Evolutionary conservation across 1,140 invertebrate species (phyloP).

Genomic region (Drosophila elegans): DNA sequence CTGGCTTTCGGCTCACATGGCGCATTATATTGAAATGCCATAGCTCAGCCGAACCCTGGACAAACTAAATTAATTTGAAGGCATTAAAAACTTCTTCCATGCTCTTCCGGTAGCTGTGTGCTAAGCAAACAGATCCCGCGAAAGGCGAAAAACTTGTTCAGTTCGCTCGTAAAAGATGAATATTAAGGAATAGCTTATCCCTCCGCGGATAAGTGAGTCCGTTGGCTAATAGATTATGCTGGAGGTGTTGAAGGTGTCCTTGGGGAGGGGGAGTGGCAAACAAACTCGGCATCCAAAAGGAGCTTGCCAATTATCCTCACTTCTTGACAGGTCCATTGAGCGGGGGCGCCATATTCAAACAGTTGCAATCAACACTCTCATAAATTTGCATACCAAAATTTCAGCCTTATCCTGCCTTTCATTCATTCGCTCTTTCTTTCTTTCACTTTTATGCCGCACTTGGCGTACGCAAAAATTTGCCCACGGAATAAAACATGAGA

Average conservation of each 20-base stretch:
- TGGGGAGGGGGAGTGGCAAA: not conserved
- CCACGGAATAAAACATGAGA: constrained; percentile 77
- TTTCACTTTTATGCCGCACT: constrained; percentile 63
- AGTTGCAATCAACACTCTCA: constrained; percentile 79
- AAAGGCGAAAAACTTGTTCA: constrained; percentile 27
- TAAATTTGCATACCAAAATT: constrained; percentile 79
- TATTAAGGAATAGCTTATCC: constrained; percentile 44
- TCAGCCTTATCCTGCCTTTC: constrained; percentile 51
- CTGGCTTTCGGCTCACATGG: constrained; percentile 59
- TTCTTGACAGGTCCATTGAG: constrained; percentile 19
- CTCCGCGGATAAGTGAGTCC: not conserved
- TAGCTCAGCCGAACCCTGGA: constrained; percentile 50
- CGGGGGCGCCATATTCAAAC: constrained; percentile 42
- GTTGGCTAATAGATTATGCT: constrained; percentile 68
- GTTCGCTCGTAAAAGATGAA: constrained; percentile 56
- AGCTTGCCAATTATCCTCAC: constrained; percentile 35
- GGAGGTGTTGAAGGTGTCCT: constrained; percentile 15
- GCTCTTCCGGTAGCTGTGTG: not conserved
- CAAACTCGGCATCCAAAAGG: constrained; percentile 17
- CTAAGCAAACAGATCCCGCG: constrained; percentile 12
- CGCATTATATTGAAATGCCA: constrained; percentile 71
- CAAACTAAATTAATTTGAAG: constrained; percentile 74
- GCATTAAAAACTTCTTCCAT: constrained; percentile 61
- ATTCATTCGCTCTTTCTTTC: constrained; percentile 37
- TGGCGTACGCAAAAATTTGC: constrained; percentile 65